These are phyloP conservation scores for Syngnathus floridae DNA, from an alignment of 2,113 vertebrate species.

Conservation along the genomic window DNA sequence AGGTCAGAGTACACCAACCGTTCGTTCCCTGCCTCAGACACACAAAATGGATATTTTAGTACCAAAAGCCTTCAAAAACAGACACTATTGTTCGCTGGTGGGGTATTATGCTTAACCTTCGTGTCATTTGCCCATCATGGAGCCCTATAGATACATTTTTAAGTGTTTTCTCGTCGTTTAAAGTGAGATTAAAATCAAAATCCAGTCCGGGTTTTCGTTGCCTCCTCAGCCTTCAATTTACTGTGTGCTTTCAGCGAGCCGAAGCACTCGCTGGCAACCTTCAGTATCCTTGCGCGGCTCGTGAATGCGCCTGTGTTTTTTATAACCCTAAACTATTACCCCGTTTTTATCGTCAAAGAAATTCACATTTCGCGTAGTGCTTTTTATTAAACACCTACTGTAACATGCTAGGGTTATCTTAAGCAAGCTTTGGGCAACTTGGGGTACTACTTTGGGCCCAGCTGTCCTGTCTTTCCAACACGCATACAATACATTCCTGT, in stretches of 20 bases:
- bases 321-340: constrained; percentile 22
- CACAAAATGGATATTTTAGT: constrained; percentile 9
- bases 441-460: constrained; percentile 68
- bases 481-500: constrained; percentile 80
- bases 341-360: background rate
- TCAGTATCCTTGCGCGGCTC: constrained; percentile 68
- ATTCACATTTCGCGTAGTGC: constrained; percentile 13
- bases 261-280: constrained; percentile 69
- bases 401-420: background rate
- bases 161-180: constrained; percentile 27
- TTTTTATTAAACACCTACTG: constrained; percentile 13
- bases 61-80: background rate
- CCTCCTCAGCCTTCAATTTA: constrained; percentile 70
- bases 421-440: constrained; percentile 58
- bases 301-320: constrained; percentile 67
- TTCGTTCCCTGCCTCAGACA: constrained; percentile 48
- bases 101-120: background rate
- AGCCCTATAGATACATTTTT: too few relatives aligned
- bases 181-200: constrained; percentile 38
- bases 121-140: background rate
- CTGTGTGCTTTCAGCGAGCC: constrained; percentile 72
- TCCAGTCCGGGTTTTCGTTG: constrained; percentile 65
- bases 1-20: constrained; percentile 68
- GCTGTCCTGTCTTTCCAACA: constrained; percentile 69
- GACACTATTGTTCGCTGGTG: rapidly evolving